Conservation (phyloP, 2,113 vertebrate species). For the Alexandromys fortis region DNA sequence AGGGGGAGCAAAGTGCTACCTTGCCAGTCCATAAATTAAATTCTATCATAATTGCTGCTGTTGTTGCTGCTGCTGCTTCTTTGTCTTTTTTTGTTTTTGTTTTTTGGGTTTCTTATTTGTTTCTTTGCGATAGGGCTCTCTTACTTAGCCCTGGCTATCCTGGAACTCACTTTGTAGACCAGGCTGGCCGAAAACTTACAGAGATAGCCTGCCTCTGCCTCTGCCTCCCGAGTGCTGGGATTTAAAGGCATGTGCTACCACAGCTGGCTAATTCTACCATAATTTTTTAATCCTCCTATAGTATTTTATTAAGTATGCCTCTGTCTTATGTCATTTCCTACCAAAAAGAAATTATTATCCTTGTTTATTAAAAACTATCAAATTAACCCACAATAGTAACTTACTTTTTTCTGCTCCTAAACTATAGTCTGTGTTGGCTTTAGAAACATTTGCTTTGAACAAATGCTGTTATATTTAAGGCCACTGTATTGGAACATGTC, state of each 20-base stretch:
- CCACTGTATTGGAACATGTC: not conserved
- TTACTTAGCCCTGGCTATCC: not conserved
- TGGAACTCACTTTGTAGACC: not conserved
- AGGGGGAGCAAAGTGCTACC: not conserved
- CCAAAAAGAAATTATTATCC: not conserved
- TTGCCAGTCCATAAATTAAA: not conserved
- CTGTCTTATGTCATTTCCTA: not conserved
- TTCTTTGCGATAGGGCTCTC: not conserved
- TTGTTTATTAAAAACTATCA: conserved; percentile 19
- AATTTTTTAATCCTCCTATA: conserved; percentile 19
- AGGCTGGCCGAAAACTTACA: not conserved
- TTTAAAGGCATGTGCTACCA: not conserved
- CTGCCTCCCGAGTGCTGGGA: not conserved
- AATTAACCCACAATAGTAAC: not conserved
- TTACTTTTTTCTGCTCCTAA: not conserved
- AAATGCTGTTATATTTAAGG: not conserved
- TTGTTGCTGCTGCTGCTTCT: no score
- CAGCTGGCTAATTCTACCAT: not conserved
- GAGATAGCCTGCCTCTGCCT: not conserved
- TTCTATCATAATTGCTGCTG: not conserved
- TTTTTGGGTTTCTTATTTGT: not conserved
- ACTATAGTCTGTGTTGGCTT: not conserved
- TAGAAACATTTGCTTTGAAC: conserved; percentile 14
- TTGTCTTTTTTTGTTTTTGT: not conserved
- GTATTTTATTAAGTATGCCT: not conserved